A percentile compares a stretch with the other conserved stretches of the same genome.
phyloP scores from a whole-genome alignment of 2,113 vertebrate species.

The Hemiscyllium ocellatum region DNA sequence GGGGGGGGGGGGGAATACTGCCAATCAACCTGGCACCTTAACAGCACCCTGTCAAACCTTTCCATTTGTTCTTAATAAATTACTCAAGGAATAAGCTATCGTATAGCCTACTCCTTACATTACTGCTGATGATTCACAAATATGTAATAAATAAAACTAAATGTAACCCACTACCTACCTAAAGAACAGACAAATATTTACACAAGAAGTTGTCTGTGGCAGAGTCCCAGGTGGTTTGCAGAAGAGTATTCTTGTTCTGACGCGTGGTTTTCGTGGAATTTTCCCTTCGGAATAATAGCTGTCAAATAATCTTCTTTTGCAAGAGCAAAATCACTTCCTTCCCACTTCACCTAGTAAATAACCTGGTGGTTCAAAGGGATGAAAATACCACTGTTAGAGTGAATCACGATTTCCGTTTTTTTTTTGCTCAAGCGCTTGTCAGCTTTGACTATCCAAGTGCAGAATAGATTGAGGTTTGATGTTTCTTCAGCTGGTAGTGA shows the following conservation, averaged over 20 bases:
- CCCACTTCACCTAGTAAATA: neutral
- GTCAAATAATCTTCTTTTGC: neutral
- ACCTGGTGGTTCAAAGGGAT: neutral
- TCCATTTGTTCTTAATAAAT: neutral
- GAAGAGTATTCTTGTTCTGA: neutral
- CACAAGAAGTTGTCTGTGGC: neutral
- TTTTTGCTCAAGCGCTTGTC: neutral
- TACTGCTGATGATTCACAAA: constrained; percentile 24
- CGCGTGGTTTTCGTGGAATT: neutral
- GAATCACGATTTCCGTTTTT: neutral
- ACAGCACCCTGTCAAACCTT: neutral
- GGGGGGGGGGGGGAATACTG: neutral
- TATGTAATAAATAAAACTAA: neutral
- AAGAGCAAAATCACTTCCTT: neutral
- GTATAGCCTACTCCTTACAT: neutral
- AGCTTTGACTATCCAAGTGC: neutral
- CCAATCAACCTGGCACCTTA: neutral
- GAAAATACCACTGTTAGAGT: neutral
- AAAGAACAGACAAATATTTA: constrained; percentile 31
- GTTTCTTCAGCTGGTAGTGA: neutral
- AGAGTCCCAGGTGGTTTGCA: neutral
- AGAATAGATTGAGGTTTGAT: neutral
- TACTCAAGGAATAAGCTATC: neutral
- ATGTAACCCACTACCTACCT: neutral
- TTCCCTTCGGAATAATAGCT: neutral